phyloP scores from a whole-genome alignment of 2,888 invertebrate genomes.

The Acleris laterana region DNA sequence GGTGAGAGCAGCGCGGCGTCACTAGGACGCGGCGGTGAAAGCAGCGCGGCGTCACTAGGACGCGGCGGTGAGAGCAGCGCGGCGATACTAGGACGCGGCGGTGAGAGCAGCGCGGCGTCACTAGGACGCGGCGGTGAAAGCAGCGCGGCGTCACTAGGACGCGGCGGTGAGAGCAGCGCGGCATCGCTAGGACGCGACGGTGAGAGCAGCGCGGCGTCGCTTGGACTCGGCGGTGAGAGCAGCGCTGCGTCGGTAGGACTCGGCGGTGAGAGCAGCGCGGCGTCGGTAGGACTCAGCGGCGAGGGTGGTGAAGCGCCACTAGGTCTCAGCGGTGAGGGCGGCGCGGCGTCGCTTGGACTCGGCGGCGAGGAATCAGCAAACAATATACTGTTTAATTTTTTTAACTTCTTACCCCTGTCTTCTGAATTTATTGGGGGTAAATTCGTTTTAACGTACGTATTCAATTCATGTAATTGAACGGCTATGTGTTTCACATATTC shows the following conservation, averaged over 20 bases:
- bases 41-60: background rate
- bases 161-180: too few species aligned
- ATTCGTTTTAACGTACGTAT: too few species aligned
- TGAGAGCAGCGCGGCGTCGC: too few species aligned
- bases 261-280: constrained; percentile 2
- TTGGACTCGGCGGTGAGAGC: background rate
- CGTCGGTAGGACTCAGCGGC: too few species aligned
- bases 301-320: too few species aligned
- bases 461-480: too few species aligned
- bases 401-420: background rate
- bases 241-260: background rate
- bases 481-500: too few species aligned
- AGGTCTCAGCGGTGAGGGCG: too few species aligned
- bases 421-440: background rate
- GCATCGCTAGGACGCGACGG: too few species aligned
- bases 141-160: too few species aligned
- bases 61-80: constrained; percentile 3
- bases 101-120: background rate
- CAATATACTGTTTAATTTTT: constrained; percentile 5
- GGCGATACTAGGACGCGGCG: background rate
- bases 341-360: background rate
- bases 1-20: too few species aligned
- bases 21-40: background rate
- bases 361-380: constrained; percentile 15
- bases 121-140: too few species aligned